Base-by-base conservation (phyloP, 2,113 vertebrate species). In the Ranitomeya variabilis region DNA sequence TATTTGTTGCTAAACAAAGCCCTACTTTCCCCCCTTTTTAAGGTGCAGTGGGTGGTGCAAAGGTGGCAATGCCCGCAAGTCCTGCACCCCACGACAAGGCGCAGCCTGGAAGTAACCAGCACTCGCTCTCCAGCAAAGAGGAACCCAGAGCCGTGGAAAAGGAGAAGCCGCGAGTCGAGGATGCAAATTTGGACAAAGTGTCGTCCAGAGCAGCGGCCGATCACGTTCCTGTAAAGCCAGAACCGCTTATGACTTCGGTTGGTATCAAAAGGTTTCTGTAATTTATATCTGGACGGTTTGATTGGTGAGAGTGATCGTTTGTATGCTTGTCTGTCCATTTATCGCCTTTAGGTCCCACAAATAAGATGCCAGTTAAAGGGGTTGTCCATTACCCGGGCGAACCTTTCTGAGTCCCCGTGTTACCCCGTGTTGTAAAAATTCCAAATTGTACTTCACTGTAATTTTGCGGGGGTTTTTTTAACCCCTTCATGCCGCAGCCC, bases 21-120 rank as follows among this genome's bases (percentile, higher is more conserved):
- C 94, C 91, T 87, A 90, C 91, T 84, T 94, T 94, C 91, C 97
- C 96, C 37, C 96, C 95, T 94, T 99, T 98, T 99, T 96, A 99
- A 99, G 98, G 98, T 99, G 98, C 98, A 99, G 98, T 99, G 98
- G 97, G 98, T 95, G 98, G 98, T 91, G 98, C 98, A 93, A 99
- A 99, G 93, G 98, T 99, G 52, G 98, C 98, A 90, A 95, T 99
- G 95, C 95, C 97, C 93, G 97, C 97, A 92, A 95, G 96, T 91
- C 97, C 98, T 91, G 94, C 96, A 67, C 96, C 97, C 90, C 93
- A 98, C 91, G 98, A 99, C 82, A 96, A 97, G 90, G 94, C 94
- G 83, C 96, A 97, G 90, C 96, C 97, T 0, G 97, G 98, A 91
- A 96, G 96, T 93, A 96, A 97, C 90, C 96, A 98, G 89, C 98